phyloP scores from a whole-genome alignment of 2,113 vertebrate species.

The Falco punctatus region DNA sequence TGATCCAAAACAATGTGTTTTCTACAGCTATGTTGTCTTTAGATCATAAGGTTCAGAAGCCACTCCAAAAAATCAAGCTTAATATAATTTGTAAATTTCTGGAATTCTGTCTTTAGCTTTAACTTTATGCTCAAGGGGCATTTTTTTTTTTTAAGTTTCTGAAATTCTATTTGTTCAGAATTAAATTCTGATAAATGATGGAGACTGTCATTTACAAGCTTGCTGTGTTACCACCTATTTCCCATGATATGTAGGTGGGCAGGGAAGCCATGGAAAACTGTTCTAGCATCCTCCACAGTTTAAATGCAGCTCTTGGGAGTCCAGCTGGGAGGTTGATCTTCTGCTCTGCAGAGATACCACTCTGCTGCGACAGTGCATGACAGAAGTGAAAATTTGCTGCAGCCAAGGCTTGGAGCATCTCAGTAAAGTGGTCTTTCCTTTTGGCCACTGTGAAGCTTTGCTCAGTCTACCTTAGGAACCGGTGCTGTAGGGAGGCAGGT shows the following conservation, averaged over 20 bases:
- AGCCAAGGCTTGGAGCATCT: neutral
- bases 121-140: neutral
- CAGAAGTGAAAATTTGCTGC: neutral
- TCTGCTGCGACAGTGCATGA: neutral
- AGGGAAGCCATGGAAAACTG: neutral
- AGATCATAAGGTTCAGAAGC: neutral
- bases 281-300: neutral
- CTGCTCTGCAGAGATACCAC: neutral
- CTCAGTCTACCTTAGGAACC: neutral
- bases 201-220: neutral
- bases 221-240: neutral
- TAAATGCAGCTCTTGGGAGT: accelerated
- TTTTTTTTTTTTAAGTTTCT: neutral
- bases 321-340: neutral
- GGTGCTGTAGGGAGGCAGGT: neutral
- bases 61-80: neutral
- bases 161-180: neutral
- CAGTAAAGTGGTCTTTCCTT: neutral
- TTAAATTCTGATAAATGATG: neutral
- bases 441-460: neutral
- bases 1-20: neutral
- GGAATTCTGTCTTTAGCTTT: neutral
- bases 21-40: neutral
- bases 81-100: neutral
- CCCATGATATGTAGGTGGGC: too few species aligned